Evolutionary conservation across 64 coral and sea anemone genomes (phyloP), one percentile per base, ranked within the genome.

Genomic region (Montipora sp.): DNA sequence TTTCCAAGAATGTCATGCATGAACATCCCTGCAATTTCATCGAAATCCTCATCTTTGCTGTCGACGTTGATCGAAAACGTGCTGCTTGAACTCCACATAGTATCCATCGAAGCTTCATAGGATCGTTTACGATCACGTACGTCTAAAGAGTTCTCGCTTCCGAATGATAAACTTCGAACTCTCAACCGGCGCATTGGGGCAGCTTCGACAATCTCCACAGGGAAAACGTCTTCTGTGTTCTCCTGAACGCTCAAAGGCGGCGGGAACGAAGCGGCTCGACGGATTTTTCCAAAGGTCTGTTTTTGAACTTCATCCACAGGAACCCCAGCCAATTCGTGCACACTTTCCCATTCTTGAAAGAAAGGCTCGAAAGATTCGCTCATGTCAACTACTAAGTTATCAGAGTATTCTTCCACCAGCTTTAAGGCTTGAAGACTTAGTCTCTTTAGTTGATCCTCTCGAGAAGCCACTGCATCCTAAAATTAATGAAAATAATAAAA

Each of bases 41-140:
- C 91, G 63, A 69, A 16, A n/a, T 93, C 95, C 0, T 94, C 92
- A 3, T 97, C 95, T 67, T 36, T 80, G 13, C 77, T 19, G 67
- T 97, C 95, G 14, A 94, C 75, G 74, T 94, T 98, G 61, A 98
- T 91, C 7, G 95, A 98, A 81, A 98, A 98, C 7, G 95, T 94
- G 72, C 92, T 98, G 46, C 83, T 87, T 2, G 95, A 98, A 48
- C 95, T 89, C 95, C 95, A 98, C 12, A 98, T 55, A 1, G 95
- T 98, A 68, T 98, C 95, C 83, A 94, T 98, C 8, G 95, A 98
- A 7, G 69, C 83, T 70, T 98, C 95, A 18, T 88, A 91, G 3
- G 91, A 81, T 51, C 83, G 79, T 48, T 22, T 70, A 1, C 95
- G 92, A 81, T 88, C 95, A 13, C 77, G 84, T 14, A 94, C 95